phyloP scores from a whole-genome alignment of 2,888 invertebrate species.

The Onchidella celtica region DNA sequence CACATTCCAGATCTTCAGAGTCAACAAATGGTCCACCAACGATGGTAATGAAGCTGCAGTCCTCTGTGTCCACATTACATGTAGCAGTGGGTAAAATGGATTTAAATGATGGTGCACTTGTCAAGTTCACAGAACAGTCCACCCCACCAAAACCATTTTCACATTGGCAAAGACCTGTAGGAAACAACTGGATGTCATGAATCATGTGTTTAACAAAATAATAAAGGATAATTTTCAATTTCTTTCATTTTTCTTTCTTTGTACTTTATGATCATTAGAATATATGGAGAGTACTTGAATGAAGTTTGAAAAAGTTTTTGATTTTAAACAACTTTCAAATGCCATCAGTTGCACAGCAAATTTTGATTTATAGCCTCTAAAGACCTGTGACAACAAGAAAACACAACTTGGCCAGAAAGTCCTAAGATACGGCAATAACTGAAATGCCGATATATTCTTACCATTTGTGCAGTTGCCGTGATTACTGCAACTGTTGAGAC shows the following conservation, averaged over 20 bases:
- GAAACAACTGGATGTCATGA: not conserved
- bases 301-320: too few relatives aligned
- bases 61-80: slow-evolving; percentile 47
- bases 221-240: too few relatives aligned
- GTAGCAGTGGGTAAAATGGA: slow-evolving; percentile 37
- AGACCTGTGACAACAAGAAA: too few relatives aligned
- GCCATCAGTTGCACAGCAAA: too few relatives aligned
- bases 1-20: slow-evolving; percentile 48
- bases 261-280: too few relatives aligned
- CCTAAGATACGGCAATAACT: too few relatives aligned
- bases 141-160: slow-evolving; percentile 53
- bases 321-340: too few relatives aligned
- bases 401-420: too few relatives aligned
- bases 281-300: too few relatives aligned
- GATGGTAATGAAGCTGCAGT: slow-evolving; percentile 47
- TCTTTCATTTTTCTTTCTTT: too few relatives aligned
- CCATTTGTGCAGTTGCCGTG: slow-evolving; percentile 56
- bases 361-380: too few relatives aligned
- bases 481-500: slow-evolving; percentile 58
- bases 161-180: slow-evolving; percentile 60
- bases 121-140: slow-evolving; percentile 59
- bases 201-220: not conserved
- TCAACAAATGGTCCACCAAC: slow-evolving; percentile 54
- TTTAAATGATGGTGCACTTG: slow-evolving; percentile 49
- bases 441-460: too few relatives aligned